A percentile compares a stretch with the other conserved stretches of the same genome.
These are phyloP conservation scores for Lepisosteus osseus DNA, from an alignment of 2,113 vertebrate genomes.

Conservation along the genomic window DNA sequence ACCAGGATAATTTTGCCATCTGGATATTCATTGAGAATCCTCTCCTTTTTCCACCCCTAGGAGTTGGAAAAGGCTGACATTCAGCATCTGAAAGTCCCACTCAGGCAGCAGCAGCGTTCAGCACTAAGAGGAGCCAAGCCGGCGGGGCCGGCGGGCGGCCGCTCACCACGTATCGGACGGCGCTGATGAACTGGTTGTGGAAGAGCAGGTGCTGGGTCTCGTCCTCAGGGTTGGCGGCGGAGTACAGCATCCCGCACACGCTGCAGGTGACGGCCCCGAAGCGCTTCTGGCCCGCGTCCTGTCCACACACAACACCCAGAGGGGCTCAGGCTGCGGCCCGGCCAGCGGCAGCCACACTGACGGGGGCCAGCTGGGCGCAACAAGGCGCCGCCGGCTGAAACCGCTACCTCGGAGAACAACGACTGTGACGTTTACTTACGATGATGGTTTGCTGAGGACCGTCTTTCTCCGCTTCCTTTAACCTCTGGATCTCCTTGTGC, in stretches of 20 bases:
- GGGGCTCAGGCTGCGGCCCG: too few relatives aligned
- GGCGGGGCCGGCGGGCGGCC: conserved; percentile 14
- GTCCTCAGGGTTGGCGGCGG: conserved; percentile 90
- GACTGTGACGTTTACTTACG: conserved; percentile 62
- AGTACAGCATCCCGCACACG: conserved; percentile 96
- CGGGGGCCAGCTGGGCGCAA: too few relatives aligned
- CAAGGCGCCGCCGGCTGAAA: too few relatives aligned
- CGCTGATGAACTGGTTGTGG: conserved; percentile 97
- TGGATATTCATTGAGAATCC: conserved; percentile 90
- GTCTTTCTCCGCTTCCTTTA: conserved; percentile 79
- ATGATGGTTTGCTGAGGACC: conserved; percentile 75
- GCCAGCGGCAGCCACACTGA: not conserved
- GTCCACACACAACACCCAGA: not conserved
- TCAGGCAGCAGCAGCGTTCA: too few relatives aligned
- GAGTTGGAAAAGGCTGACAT: not conserved
- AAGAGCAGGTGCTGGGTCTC: conserved; percentile 95
- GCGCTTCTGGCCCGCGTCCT: conserved; percentile 92
- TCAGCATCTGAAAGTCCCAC: not conserved
- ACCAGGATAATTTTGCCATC: conserved; percentile 98
- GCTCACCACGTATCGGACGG: conserved; percentile 97
- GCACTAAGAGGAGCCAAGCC: too few relatives aligned
- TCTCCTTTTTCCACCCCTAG: conserved; percentile 98
- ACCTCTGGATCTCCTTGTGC: conserved; percentile 74
- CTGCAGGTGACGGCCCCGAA: conserved; percentile 91
- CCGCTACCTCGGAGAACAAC: too few relatives aligned